Base-by-base conservation (phyloP, 2,888 invertebrate genomes). In the Glaucopsyche alexis region DNA sequence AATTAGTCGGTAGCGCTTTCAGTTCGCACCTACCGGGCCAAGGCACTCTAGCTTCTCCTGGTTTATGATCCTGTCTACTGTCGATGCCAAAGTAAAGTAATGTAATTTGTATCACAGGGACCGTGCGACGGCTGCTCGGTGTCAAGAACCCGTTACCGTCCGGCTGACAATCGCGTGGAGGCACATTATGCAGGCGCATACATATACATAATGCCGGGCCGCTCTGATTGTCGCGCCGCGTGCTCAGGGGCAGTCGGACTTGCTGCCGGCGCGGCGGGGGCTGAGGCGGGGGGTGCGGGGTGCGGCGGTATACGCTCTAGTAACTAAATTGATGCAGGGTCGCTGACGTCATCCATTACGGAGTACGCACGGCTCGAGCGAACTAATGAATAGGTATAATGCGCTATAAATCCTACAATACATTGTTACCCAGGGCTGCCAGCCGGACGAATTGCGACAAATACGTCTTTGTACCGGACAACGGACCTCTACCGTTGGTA, bases 281-380 rank as follows among this genome's bases (percentile, higher is more conserved):
- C 6, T n/a, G n/a, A 5, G 55, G 55, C 2, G 55, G 6, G n/a
- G 42, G 66, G n/a, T 4, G 66, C 14, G 60, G 60, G 19, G 60
- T 3, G 40, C 5, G n/a, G 16, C 9, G 67, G 19, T 16, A 19
- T 19, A 45, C 45, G 45, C 45, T 67, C 67, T 47, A 67, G 67
- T 67, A 67, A 67, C 45, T 45, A 67, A 7, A 67, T 29, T 67
- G 67, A 67, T 67, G 67, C 67, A 67, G 67, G 67, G 67, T 67
- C 67, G 67, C 67, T 67, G 67, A 67, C 67, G 67, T 67, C 67
- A 67, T 16, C 47, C 67, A 13, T 45, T 47, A 47, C 67, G 19
- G 47, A 67, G 67, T 60, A 60, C 60, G 55, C 16, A 16, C n/a
- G 42, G 66, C 2, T 9, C 66, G 42, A 40, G 40, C 42, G 9